A percentile compares a stretch with the other conserved stretches of the same genome.
phyloP scores from a whole-genome alignment of 2,888 invertebrate species.

The Athalia rosae region DNA sequence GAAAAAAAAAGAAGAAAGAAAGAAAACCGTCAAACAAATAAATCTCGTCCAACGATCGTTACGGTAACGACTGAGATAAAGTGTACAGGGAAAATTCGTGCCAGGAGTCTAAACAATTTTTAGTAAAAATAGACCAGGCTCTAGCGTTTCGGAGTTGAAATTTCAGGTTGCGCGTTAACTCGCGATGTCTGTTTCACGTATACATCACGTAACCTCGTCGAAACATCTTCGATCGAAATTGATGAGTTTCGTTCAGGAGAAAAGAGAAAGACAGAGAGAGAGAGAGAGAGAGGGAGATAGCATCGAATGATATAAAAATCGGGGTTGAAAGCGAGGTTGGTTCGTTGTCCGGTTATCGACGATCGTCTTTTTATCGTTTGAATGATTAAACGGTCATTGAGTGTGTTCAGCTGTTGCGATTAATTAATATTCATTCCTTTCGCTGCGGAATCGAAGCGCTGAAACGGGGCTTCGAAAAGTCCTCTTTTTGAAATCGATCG shows the following conservation, averaged over 20 bases:
- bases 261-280: not conserved
- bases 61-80: slow-evolving; percentile 38
- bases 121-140: slow-evolving; percentile 44
- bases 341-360: slow-evolving; percentile 20
- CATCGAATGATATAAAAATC: not conserved
- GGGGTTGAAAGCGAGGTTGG: slow-evolving; percentile 19
- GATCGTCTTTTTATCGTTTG: slow-evolving; percentile 38
- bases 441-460: slow-evolving; percentile 52
- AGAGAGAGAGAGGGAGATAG: not conserved
- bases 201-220: not conserved
- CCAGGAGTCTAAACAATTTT: slow-evolving; percentile 48
- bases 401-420: slow-evolving; percentile 55
- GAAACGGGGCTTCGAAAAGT: slow-evolving; percentile 9
- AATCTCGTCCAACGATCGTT: slow-evolving; percentile 33
- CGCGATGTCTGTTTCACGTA: not conserved
- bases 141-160: slow-evolving; percentile 17
- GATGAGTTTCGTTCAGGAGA: not conserved
- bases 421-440: slow-evolving; percentile 68
- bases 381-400: slow-evolving; percentile 30
- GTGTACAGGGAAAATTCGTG: slow-evolving; percentile 41
- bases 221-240: not conserved
- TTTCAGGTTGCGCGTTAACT: slow-evolving; percentile 12
- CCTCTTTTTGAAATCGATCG: not conserved
- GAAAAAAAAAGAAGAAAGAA: not conserved
- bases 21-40: slow-evolving; percentile 25